These are phyloP conservation scores for Coremacera marginata DNA, from an alignment of 2,888 invertebrate genomes.

Conservation along the genomic window DNA sequence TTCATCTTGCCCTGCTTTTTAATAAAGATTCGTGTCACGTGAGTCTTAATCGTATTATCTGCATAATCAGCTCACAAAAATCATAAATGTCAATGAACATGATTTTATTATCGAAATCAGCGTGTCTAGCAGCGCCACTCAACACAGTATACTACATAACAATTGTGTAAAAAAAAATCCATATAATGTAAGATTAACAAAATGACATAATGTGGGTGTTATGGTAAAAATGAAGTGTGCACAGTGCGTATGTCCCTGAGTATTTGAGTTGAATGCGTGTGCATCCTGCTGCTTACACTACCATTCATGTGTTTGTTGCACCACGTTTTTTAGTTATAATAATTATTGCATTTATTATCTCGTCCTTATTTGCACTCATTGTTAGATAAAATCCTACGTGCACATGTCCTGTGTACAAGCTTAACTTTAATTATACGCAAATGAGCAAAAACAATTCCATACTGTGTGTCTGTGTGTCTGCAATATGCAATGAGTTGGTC, in stretches of 20 bases:
- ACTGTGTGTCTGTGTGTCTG: background rate
- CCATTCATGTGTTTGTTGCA: background rate
- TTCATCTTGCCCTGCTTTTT: too few relatives aligned
- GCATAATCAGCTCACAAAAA: background rate
- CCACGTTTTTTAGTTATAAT: conserved; percentile 22
- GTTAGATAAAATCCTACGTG: conserved; percentile 2
- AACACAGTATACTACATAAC: too few relatives aligned
- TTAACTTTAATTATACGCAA: conserved; percentile 31
- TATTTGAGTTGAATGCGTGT: background rate
- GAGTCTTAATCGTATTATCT: conserved; percentile 1
- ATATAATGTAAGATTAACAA: too few relatives aligned
- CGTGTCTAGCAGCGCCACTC: too few relatives aligned
- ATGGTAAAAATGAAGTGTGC: background rate
- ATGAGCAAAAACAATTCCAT: background rate
- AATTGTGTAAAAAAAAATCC: too few relatives aligned
- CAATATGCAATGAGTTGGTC: background rate
- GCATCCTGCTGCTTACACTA: background rate
- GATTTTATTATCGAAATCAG: background rate
- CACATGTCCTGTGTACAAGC: conserved; percentile 31
- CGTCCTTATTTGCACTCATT: background rate
- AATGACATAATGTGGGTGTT: background rate
- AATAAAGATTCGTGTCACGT: background rate
- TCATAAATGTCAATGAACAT: background rate
- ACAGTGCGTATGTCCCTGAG: background rate
- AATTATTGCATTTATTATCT: conserved; percentile 28